Evolutionary conservation across 2,797 vertebrate genomes (phyloP).

Genomic region (Myoxocephalus aenaeus): DNA sequence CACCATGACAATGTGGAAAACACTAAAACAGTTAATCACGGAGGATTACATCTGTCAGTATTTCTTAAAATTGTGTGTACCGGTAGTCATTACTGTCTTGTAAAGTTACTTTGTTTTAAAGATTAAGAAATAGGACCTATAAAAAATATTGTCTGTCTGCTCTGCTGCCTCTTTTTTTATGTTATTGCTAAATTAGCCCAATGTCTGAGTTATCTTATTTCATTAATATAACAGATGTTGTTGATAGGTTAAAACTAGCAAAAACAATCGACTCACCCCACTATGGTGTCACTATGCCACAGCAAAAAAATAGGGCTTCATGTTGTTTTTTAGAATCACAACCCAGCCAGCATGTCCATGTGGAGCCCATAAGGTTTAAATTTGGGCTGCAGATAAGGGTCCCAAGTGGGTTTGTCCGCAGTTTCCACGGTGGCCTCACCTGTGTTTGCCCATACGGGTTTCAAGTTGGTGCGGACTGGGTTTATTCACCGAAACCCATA

Average conservation of each 20-base stretch:
- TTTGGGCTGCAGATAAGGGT: too few relatives aligned
- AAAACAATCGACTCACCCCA: background rate
- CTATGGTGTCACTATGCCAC: background rate
- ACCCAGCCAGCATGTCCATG: too few relatives aligned
- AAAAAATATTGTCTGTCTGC: background rate
- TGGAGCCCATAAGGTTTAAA: too few relatives aligned
- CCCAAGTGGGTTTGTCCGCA: too few relatives aligned
- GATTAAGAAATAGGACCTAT: background rate
- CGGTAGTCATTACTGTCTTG: background rate
- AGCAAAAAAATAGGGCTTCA: background rate
- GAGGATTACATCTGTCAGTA: background rate
- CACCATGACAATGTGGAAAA: slow-evolving; percentile 8
- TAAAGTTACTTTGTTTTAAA: background rate
- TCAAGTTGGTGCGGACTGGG: too few relatives aligned
- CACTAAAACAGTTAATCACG: background rate
- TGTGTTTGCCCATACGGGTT: too few relatives aligned
- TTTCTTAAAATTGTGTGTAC: background rate
- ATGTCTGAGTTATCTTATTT: background rate
- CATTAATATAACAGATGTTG: background rate
- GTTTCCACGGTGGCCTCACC: too few relatives aligned
- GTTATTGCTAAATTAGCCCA: background rate
- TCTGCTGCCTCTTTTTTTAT: background rate
- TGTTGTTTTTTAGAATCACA: background rate
- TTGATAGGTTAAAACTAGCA: background rate
- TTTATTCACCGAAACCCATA: too few relatives aligned